A percentile compares a stretch with the other conserved stretches of the same genome.
phyloP scores from a whole-genome alignment of 2,113 vertebrate species.

The Fukomys damarensis region DNA sequence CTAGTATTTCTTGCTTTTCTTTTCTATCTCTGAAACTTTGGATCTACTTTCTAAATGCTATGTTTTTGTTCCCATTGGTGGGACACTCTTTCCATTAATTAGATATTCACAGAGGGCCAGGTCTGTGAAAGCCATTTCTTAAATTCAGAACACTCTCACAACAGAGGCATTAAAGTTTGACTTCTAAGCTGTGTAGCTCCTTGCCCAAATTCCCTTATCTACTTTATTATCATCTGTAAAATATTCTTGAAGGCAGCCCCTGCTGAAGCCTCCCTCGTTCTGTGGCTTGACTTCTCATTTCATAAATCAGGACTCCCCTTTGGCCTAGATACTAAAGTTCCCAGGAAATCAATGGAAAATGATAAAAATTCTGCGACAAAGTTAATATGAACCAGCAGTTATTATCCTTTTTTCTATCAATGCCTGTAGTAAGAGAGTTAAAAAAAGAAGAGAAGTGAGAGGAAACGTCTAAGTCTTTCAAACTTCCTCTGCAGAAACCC shows the following conservation, averaged over 20 bases:
- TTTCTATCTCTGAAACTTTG: not conserved
- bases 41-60: not conserved
- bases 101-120: not conserved
- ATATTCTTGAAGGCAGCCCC: not conserved
- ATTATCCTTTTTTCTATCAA: not conserved
- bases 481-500: conserved; percentile 42
- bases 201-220: not conserved
- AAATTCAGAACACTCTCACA: not conserved
- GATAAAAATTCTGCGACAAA: not conserved
- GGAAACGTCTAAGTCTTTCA: conserved; percentile 58
- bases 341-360: conserved; percentile 35
- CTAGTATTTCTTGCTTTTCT: not conserved
- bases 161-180: not conserved
- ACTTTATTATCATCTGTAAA: too few relatives aligned
- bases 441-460: conserved; percentile 56
- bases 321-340: conserved; percentile 20
- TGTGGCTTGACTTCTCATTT: not conserved
- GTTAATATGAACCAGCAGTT: not conserved
- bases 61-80: not conserved
- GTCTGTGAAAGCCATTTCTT: not conserved
- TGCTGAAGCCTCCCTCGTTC: not conserved
- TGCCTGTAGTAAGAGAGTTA: not conserved
- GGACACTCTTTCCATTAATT: not conserved
- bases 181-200: not conserved
- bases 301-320: not conserved